These are phyloP conservation scores for Xiphophorus birchmanni DNA, from an alignment of 2,797 vertebrate genomes.

Conservation along the genomic window DNA sequence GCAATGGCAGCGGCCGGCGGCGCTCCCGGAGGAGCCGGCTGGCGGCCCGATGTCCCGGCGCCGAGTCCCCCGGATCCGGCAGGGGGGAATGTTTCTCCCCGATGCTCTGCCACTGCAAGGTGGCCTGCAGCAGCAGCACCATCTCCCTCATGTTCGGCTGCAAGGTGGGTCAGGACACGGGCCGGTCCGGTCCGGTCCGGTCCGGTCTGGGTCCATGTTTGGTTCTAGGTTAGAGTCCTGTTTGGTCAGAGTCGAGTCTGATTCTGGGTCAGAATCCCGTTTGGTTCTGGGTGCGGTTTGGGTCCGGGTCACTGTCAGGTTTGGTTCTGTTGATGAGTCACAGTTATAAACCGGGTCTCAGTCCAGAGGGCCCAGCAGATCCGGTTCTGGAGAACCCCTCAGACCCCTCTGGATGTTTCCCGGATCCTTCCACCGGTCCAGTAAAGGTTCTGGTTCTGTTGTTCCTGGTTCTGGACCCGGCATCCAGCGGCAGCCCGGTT, in stretches of 20 bases:
- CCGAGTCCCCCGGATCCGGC: conserved; percentile 82
- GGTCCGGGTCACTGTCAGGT: too few relatives aligned
- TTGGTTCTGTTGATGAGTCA: too few relatives aligned
- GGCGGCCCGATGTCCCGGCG: conserved; percentile 79
- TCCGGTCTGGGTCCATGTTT: too few relatives aligned
- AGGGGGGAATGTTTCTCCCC: conserved; percentile 89
- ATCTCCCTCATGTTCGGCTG: conserved; percentile 92
- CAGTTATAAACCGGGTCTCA: too few relatives aligned
- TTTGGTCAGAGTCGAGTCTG: too few relatives aligned
- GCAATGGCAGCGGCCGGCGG: conserved; percentile 56
- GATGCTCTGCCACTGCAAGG: conserved; percentile 90
- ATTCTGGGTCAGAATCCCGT: too few relatives aligned
- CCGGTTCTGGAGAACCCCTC: not conserved
- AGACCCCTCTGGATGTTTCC: too few relatives aligned
- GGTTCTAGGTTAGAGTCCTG: too few relatives aligned
- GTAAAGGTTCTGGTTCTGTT: too few relatives aligned
- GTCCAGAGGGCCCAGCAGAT: not conserved
- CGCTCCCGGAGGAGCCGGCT: conserved; percentile 76
- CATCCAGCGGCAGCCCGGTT: not conserved
- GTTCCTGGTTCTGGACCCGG: not conserved
- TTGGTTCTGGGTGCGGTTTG: too few relatives aligned
- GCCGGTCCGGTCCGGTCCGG: too few relatives aligned
- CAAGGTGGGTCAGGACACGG: conserved; percentile 84
- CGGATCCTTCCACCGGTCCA: too few relatives aligned
- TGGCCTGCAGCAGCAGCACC: conserved; percentile 89